These are phyloP conservation scores for Trichogramma dendrolimi DNA, from an alignment of 2,888 invertebrate species.

Conservation along the genomic window DNA sequence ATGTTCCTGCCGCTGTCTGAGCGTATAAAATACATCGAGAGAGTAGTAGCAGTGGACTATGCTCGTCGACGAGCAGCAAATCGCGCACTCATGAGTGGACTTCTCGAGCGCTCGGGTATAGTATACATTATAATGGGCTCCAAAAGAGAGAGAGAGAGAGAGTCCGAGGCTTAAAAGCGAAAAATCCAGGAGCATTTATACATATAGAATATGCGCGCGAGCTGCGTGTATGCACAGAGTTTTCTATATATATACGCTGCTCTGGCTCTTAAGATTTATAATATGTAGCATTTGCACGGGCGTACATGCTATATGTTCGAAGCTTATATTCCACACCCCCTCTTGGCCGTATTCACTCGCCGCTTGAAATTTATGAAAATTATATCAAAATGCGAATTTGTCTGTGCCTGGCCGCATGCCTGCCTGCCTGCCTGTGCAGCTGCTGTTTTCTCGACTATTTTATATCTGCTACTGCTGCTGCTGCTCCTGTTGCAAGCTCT, in stretches of 20 bases:
- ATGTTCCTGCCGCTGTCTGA: background rate
- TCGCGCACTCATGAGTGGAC: too few species aligned
- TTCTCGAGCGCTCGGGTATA: too few species aligned
- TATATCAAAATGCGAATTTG: background rate
- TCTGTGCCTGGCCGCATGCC: too few species aligned
- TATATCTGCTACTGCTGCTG: too few species aligned
- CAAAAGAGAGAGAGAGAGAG: conserved; percentile 10
- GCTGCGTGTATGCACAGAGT: too few species aligned
- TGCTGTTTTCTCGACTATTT: too few species aligned
- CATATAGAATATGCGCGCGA: too few species aligned
- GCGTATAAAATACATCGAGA: background rate
- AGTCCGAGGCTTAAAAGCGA: conserved; percentile 20
- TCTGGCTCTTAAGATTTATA: conserved; percentile 12
- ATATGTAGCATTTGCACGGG: background rate
- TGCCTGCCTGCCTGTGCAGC: too few species aligned
- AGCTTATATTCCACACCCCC: conserved; percentile 11
- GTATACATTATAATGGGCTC: conserved; percentile 19
- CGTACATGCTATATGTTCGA: background rate
- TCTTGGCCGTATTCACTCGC: too few species aligned
- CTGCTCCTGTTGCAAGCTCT: too few species aligned
- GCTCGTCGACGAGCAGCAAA: background rate
- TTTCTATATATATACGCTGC: too few species aligned
- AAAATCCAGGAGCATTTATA: conserved; percentile 10
- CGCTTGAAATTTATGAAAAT: conserved; percentile 4
- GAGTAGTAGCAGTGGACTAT: background rate